These are phyloP conservation scores for Chionomys nivalis DNA, from an alignment of 2,113 vertebrate species.

Conservation along the genomic window DNA sequence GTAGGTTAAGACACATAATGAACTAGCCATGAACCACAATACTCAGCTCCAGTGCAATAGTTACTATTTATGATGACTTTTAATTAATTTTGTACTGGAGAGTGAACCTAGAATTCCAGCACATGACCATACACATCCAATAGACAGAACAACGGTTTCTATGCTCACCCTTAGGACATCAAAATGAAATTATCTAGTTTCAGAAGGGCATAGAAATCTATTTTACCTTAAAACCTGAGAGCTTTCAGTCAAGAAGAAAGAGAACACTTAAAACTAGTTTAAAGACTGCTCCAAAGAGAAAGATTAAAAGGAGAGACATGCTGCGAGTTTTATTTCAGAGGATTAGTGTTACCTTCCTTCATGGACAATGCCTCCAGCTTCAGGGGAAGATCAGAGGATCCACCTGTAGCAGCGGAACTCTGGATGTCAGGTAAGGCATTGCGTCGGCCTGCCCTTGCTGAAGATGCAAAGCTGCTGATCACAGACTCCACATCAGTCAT, in stretches of 20 bases:
- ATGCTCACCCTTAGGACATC: not conserved
- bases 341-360: conserved; percentile 86
- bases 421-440: conserved; percentile 93
- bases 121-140: not conserved
- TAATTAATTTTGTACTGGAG: not conserved
- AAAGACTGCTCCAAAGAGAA: not conserved
- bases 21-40: not conserved
- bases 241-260: not conserved
- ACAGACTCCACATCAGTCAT: conserved; percentile 94
- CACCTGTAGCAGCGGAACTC: conserved; percentile 82
- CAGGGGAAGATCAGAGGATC: conserved; percentile 85
- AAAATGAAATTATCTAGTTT: not conserved
- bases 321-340: not conserved
- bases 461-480: conserved; percentile 90
- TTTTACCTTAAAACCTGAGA: conserved; percentile 1
- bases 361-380: conserved; percentile 88
- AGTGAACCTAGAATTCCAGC: not conserved
- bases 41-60: not conserved
- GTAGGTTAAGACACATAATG: not conserved
- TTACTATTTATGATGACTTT: not conserved
- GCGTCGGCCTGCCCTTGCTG: conserved; percentile 90
- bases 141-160: not conserved
- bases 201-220: not conserved
- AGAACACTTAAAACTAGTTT: not conserved
- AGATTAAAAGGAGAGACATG: not conserved